These are phyloP conservation scores for Melanostoma scalare DNA, from an alignment of 2,888 invertebrate genomes.

Conservation along the genomic window DNA sequence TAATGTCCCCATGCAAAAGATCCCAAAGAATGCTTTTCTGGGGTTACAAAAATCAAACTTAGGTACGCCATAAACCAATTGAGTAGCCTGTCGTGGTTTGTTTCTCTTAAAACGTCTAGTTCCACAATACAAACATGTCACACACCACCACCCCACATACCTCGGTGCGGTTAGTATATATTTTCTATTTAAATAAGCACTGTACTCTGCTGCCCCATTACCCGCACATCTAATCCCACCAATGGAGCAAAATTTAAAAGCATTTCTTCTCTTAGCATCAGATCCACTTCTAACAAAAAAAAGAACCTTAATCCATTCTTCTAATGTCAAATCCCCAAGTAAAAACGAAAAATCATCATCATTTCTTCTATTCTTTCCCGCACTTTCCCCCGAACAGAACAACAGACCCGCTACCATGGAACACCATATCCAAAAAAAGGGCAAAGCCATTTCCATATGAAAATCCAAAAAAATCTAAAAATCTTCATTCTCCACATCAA, in stretches of 20 bases:
- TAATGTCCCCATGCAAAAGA: background rate
- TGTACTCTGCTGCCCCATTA: background rate
- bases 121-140: background rate
- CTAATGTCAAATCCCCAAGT: conserved; percentile 1
- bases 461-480: conserved; percentile 1
- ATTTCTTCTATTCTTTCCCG: background rate
- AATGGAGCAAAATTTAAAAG: conserved; percentile 28
- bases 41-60: background rate
- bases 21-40: background rate
- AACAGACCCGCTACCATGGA: no score
- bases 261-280: conserved; percentile 3
- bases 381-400: no score
- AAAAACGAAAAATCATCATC: background rate
- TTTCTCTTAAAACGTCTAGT: no score
- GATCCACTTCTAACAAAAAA: conserved; percentile 25
- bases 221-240: conserved; percentile 25
- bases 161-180: background rate
- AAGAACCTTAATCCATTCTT: conserved; percentile 29
- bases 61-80: no score
- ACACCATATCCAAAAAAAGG: background rate
- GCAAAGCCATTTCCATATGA: conserved; percentile 24
- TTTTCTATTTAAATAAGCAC: background rate
- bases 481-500: background rate
- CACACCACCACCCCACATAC: background rate
- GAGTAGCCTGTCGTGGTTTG: no score